Evolutionary conservation across 2,888 invertebrate genomes (phyloP).

Genomic region (Synanthedon tipuliformis): DNA sequence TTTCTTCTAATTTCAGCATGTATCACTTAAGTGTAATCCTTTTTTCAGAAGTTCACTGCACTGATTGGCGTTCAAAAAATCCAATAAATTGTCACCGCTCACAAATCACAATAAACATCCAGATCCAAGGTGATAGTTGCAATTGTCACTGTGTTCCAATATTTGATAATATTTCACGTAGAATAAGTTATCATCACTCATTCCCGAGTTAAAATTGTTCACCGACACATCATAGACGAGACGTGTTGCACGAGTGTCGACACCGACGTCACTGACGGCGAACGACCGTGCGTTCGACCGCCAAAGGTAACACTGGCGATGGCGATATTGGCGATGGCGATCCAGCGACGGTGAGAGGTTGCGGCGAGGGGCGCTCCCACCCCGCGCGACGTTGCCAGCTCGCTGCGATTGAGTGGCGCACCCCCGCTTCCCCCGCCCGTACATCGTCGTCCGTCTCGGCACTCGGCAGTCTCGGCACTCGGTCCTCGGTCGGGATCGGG

Average conservation of each 20-base stretch:
- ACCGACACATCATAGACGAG: constrained; percentile 57
- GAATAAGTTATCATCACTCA: constrained; percentile 54
- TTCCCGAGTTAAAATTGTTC: constrained; percentile 63
- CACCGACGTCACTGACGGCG: constrained; percentile 66
- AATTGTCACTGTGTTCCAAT: constrained; percentile 77
- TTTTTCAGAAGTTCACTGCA: constrained; percentile 53
- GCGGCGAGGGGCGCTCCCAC: constrained; percentile 66
- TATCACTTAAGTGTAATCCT: constrained; percentile 51
- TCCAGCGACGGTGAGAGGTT: constrained; percentile 73
- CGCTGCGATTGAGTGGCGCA: constrained; percentile 69
- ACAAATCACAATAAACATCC: constrained; percentile 51
- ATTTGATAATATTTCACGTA: constrained; percentile 72
- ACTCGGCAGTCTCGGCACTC: constrained; percentile 30
- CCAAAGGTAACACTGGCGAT: constrained; percentile 76
- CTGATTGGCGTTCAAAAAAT: constrained; percentile 46
- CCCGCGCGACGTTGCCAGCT: constrained; percentile 69
- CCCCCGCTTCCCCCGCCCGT: constrained; percentile 54
- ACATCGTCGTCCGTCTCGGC: constrained; percentile 54
- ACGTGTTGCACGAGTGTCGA: constrained; percentile 68
- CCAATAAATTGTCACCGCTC: constrained; percentile 45
- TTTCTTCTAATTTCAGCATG: constrained; percentile 44
- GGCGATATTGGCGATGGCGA: no score
- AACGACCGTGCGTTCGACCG: constrained; percentile 65
- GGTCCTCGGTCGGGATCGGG: constrained; percentile 58
- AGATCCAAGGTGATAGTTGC: constrained; percentile 50